Evolutionary conservation across 1,140 invertebrate genomes (phyloP).

Genomic region (Drosophila pachea): DNA sequence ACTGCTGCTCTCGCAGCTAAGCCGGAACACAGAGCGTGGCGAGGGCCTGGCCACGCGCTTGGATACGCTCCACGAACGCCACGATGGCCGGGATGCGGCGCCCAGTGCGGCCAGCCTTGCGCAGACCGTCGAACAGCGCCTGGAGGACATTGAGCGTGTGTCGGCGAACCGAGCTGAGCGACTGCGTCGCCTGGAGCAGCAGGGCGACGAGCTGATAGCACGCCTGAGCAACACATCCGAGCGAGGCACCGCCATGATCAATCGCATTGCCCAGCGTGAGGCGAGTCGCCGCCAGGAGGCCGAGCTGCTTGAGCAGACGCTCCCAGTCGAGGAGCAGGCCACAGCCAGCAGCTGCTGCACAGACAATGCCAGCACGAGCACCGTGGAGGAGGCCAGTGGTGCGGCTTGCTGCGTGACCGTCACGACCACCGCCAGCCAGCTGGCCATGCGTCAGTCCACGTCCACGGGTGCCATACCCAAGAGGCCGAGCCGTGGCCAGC

Average conservation of each 20-base stretch:
- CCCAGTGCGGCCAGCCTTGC: conserved; percentile 37
- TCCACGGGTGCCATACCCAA: conserved; percentile 66
- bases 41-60: conserved; percentile 51
- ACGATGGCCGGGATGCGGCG: conserved; percentile 12
- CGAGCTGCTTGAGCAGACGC: conserved; percentile 50
- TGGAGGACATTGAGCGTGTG: conserved; percentile 80
- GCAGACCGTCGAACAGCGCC: conserved; percentile 72
- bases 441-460: conserved; percentile 62
- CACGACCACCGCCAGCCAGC: conserved; percentile 62
- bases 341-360: conserved; percentile 34
- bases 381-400: conserved; percentile 46
- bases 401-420: conserved; percentile 57
- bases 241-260: conserved; percentile 79
- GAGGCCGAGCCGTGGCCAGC: conserved; percentile 19
- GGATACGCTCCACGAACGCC: conserved; percentile 54
- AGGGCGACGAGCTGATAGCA: conserved; percentile 84
- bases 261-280: conserved; percentile 67
- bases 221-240: conserved; percentile 80
- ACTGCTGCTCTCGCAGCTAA: conserved; percentile 51
- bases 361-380: conserved; percentile 50
- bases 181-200: conserved; percentile 84
- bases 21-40: conserved; percentile 74
- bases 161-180: conserved; percentile 82
- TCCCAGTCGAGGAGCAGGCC: conserved; percentile 32
- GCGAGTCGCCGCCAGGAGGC: conserved; percentile 62